Evolutionary conservation across 2,888 invertebrate genomes (phyloP).

Genomic region (Ornithoptera priamus): DNA sequence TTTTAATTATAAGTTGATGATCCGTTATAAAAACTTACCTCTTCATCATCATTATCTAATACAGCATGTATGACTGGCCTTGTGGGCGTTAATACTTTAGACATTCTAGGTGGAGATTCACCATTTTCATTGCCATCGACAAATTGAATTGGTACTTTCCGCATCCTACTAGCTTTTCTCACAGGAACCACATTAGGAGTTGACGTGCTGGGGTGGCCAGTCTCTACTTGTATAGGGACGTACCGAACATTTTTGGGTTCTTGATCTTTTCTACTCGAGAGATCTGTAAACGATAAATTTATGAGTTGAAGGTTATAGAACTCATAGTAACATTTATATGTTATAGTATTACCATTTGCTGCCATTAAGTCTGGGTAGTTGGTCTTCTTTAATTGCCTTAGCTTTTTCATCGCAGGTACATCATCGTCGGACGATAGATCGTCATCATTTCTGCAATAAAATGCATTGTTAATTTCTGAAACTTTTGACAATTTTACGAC

Average conservation of each 20-base stretch:
- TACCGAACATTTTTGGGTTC: constrained; percentile 57
- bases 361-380: constrained; percentile 62
- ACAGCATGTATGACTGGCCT: constrained; percentile 55
- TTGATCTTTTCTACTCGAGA: constrained; percentile 48
- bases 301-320: constrained; percentile 8
- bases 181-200: constrained; percentile 57
- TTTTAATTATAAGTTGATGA: no score
- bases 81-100: constrained; percentile 56
- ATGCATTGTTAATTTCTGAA: constrained; percentile 26
- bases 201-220: constrained; percentile 66
- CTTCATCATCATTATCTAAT: constrained; percentile 59
- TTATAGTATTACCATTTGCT: constrained; percentile 50
- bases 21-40: constrained; percentile 44
- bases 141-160: constrained; percentile 54
- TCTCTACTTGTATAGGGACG: constrained; percentile 67
- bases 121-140: constrained; percentile 53
- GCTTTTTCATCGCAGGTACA: constrained; percentile 61
- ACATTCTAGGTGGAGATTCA: constrained; percentile 52
- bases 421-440: constrained; percentile 67
- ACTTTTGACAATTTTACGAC: constrained; percentile 12
- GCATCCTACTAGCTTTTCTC: constrained; percentile 41
- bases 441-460: constrained; percentile 64
- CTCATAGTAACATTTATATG: neutral
- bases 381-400: constrained; percentile 59
- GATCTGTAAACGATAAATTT: constrained; percentile 45